Conservation (phyloP, 1,140 invertebrate genomes). For the Dufourea novaeangliae region DNA sequence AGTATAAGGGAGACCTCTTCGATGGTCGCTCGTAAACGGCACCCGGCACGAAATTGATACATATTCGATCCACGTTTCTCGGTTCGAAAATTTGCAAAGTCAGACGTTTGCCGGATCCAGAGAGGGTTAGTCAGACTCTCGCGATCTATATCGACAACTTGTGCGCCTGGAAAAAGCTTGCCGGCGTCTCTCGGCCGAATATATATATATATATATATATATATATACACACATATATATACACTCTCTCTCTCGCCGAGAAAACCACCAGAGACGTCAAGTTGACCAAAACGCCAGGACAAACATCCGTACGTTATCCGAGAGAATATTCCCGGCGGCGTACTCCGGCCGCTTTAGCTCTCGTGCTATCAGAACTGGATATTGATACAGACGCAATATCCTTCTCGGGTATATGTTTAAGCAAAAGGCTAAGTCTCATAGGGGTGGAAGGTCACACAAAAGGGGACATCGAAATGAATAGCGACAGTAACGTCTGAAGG, state of each 20-base stretch:
- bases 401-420: background rate
- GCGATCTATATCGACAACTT: background rate
- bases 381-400: conserved; percentile 45
- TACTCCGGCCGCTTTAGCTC: background rate
- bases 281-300: conserved; percentile 21
- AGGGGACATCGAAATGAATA: conserved; percentile 1
- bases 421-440: conserved; percentile 9
- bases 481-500: conserved; percentile 13
- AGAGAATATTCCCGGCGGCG: background rate
- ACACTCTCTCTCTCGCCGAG: too few species aligned
- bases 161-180: background rate
- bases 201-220: too few species aligned
- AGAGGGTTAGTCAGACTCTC: too few species aligned
- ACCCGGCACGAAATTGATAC: background rate
- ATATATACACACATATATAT: too few species aligned
- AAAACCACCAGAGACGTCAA: conserved; percentile 13
- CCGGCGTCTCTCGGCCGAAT: background rate
- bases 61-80: background rate
- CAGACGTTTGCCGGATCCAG: background rate
- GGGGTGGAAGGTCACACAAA: conserved; percentile 19
- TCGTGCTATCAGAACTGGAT: conserved; percentile 11
- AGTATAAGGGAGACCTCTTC: too few species aligned
- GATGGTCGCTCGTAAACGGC: too few species aligned
- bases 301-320: conserved; percentile 6
- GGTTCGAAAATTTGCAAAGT: background rate